Evolutionary conservation across 64 coral and sea anemone species (phyloP).

Genomic region (Montipora cactus): DNA sequence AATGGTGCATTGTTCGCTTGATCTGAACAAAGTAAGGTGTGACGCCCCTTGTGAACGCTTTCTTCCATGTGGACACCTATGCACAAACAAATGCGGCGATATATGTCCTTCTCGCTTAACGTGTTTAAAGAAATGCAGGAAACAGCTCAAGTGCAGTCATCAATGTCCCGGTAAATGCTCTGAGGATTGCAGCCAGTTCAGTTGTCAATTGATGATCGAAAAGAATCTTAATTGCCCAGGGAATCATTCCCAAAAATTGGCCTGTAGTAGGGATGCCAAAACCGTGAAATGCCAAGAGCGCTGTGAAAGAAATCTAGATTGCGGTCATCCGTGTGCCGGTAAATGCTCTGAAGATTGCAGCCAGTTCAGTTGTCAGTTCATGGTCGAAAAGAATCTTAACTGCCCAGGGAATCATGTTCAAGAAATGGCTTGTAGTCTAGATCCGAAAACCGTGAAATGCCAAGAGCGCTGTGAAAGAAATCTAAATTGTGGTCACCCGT

Average conservation of each 20-base stretch:
- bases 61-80: slow-evolving; percentile 55
- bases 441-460: too few relatives aligned
- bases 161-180: slow-evolving; percentile 41
- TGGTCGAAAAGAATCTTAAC: too few relatives aligned
- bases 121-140: neutral
- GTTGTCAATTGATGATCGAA: neutral
- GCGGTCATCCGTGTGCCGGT: slow-evolving; percentile 48
- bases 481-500: too few relatives aligned
- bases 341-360: slow-evolving; percentile 3
- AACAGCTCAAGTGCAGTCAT: slow-evolving; percentile 10
- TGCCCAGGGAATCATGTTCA: neutral
- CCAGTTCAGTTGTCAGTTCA: neutral
- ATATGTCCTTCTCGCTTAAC: neutral
- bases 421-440: neutral
- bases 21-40: neutral
- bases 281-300: slow-evolving; percentile 10
- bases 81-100: slow-evolving; percentile 26
- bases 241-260: slow-evolving; percentile 27
- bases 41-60: neutral
- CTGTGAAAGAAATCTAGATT: slow-evolving; percentile 27
- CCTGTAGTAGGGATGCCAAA: neutral
- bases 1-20: slow-evolving; percentile 8
- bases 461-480: too few relatives aligned
- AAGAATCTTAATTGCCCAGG: neutral
- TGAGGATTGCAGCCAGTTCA: neutral